These are phyloP conservation scores for Argya squamiceps DNA, from an alignment of 2,797 vertebrate genomes.

Conservation along the genomic window DNA sequence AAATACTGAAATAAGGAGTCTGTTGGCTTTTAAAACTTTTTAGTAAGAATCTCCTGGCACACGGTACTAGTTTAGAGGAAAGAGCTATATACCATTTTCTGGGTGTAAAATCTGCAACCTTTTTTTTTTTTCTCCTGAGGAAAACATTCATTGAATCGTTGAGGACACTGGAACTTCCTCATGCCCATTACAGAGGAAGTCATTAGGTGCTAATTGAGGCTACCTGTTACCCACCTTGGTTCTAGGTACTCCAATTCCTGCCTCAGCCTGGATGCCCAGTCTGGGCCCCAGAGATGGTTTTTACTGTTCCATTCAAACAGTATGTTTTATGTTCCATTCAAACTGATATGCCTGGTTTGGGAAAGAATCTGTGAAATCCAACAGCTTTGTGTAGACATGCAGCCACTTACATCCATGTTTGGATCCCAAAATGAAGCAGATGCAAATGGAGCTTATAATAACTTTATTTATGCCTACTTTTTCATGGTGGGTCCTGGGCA, in stretches of 20 bases:
- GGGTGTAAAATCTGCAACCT: neutral
- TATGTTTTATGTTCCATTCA: neutral
- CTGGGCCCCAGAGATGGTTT: neutral
- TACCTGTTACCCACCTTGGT: rapidly evolving
- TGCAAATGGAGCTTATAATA: neutral
- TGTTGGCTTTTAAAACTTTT: neutral
- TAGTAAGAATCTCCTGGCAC: neutral
- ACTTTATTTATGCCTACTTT: neutral
- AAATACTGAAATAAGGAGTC: neutral
- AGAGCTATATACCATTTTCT: neutral
- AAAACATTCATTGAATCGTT: neutral
- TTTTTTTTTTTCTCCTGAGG: neutral
- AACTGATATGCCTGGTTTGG: neutral
- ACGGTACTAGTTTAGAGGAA: neutral
- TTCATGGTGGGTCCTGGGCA: neutral
- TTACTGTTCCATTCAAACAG: neutral
- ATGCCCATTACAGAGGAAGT: neutral
- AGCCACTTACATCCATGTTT: neutral
- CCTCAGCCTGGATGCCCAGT: neutral
- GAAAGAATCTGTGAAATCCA: neutral
- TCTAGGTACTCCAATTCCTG: neutral
- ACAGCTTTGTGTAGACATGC: rapidly evolving
- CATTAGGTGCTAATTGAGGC: neutral
- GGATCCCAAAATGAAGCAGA: neutral
- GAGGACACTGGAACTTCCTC: neutral